Evolutionary conservation across 2,888 invertebrate species (phyloP).

Genomic region (Actias luna): DNA sequence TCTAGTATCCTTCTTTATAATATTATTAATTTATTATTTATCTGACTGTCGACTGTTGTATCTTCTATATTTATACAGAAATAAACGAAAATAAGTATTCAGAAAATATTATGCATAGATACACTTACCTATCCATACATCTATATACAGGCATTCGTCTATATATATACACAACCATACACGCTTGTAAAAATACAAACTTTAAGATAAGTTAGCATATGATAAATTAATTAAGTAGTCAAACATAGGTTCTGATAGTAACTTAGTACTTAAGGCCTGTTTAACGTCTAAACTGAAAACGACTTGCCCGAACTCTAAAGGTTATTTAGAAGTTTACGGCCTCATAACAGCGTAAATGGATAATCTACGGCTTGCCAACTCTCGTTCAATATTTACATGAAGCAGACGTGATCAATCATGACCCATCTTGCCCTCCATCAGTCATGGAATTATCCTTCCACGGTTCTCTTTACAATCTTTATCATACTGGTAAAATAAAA

Average conservation of each 20-base stretch:
- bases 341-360: conserved; percentile 2
- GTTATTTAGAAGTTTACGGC: conserved; percentile 1
- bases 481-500: not conserved
- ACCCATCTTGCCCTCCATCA: not conserved
- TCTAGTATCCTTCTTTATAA: too few species aligned
- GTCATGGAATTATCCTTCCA: not conserved
- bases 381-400: conserved; percentile 8
- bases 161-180: not conserved
- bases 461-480: not conserved
- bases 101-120: too few species aligned
- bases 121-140: too few species aligned
- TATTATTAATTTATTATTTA: too few species aligned
- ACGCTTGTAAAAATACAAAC: not conserved
- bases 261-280: not conserved
- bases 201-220: too few species aligned
- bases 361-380: conserved; percentile 3
- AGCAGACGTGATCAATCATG: conserved; percentile 5
- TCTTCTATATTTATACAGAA: too few species aligned
- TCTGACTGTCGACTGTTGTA: too few species aligned
- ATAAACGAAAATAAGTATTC: too few species aligned
- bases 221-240: not conserved
- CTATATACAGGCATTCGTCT: too few species aligned
- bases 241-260: not conserved
- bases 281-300: not conserved
- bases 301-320: not conserved